Base-by-base conservation (phyloP, 2,113 vertebrate genomes). In the Lagenorhynchus albirostris region DNA sequence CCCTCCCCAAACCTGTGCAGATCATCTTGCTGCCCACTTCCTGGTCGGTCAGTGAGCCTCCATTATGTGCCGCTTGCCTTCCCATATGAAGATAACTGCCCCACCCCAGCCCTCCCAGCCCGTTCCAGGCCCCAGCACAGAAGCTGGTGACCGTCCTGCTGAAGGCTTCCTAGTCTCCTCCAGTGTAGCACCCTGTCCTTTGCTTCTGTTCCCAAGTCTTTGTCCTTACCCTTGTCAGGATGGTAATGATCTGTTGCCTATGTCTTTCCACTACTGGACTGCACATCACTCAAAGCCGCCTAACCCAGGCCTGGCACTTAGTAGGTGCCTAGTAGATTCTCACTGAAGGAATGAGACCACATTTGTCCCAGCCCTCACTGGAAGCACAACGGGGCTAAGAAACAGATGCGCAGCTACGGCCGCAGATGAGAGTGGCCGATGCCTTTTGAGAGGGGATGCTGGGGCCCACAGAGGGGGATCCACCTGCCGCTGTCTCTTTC, bases 61-160 rank as follows among this genome's bases (percentile, higher is more conserved):
- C 1, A 2, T 60, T 23, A 21, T 47, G 9, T 62, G 58, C 44
- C 21, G 0, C 38, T 74, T 84, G 50, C 44, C 58, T 50, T 84
- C 23, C 71, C 23, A 0, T 41, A 29, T 73, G 29, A 83, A 58
- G 60, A 76, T 71, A 44, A 13, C 15, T 36, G 18, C 13, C 26
- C 63, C 1, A 1, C 21, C 3, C 1, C 38, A n/a, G 4, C n/a
- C 26, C 41, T 7, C 17, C 14, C 26, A 26, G 0, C 18, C n/a
- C 25, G 15, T 14, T n/a, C 29, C 23, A 74, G 15, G 25, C n/a
- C 25, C 55, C 31, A 23, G 17, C n/a, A 5, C 4, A 44, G 44
- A 50, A 58, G 31, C 26, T 25, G 36, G 62, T 67, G 82, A 20
- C 76, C 2, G 0, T 76, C 14, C 33, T 93, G 53, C n/a, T 21